Evolutionary conservation across 2,888 invertebrate species (phyloP).

Genomic region (Orthosia incerta): DNA sequence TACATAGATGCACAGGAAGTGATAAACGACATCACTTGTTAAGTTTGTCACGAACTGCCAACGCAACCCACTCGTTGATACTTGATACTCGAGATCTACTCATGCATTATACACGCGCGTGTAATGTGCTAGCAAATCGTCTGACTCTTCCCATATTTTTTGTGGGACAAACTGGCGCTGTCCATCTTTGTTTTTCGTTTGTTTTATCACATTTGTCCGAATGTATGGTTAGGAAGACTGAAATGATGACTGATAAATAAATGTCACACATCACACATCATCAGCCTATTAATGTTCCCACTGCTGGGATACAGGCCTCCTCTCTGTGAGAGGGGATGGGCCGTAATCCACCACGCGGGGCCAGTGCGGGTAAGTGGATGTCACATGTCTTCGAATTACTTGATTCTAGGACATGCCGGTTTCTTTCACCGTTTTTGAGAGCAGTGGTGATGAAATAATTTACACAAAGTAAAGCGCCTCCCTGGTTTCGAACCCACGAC

Average conservation of each 20-base stretch:
- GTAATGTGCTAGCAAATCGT: conserved; percentile 28
- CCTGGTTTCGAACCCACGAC: no score
- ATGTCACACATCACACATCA: no score
- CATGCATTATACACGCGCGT: conserved; percentile 46
- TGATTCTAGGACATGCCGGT: no score
- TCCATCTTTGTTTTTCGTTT: conserved; percentile 9
- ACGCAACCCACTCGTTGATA: conserved; percentile 32
- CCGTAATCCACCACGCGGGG: no score
- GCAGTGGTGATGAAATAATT: no score
- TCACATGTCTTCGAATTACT: no score
- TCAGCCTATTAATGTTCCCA: no score
- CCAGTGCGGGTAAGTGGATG: no score
- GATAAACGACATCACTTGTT: conserved; percentile 40
- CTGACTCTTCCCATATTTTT: not conserved
- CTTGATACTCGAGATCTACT: conserved; percentile 41
- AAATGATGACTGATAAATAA: not conserved
- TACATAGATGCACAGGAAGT: conserved; percentile 13
- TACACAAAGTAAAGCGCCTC: no score
- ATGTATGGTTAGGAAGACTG: not conserved
- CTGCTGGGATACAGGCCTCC: no score
- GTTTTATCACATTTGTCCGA: not conserved
- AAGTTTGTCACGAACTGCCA: conserved; percentile 48
- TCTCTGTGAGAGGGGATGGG: no score
- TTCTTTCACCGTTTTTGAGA: no score
- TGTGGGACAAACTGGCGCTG: not conserved